These are phyloP conservation scores for Sardinella longiceps DNA, from an alignment of 2,797 vertebrate species.

Conservation along the genomic window DNA sequence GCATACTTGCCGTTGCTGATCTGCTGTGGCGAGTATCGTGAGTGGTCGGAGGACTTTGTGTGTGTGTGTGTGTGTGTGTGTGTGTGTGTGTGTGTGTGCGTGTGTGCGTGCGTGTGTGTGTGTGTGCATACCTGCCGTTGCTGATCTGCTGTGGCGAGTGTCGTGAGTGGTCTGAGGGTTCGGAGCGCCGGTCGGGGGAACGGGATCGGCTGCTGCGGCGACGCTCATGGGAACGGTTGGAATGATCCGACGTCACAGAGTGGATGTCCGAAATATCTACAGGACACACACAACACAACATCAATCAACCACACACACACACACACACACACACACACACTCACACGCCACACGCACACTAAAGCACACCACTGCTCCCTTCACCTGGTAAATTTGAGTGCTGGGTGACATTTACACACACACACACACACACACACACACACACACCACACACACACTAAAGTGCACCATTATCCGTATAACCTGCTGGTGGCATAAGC, in stretches of 20 bases:
- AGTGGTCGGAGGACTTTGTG: neutral
- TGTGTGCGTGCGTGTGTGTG: neutral
- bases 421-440: too few relatives aligned
- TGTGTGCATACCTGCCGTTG: slow-evolving; percentile 87
- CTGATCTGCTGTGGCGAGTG: slow-evolving; percentile 96
- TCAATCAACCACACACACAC: neutral
- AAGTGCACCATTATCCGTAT: too few relatives aligned
- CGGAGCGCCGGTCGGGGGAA: slow-evolving; percentile 94
- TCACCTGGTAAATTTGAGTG: too few relatives aligned
- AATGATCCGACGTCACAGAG: slow-evolving; percentile 97
- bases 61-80: neutral
- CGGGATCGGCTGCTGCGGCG: slow-evolving; percentile 90
- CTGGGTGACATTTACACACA: neutral
- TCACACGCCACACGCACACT: neutral
- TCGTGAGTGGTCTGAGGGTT: slow-evolving; percentile 95
- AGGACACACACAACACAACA: too few relatives aligned
- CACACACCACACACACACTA: too few relatives aligned
- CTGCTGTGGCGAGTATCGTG: too few relatives aligned
- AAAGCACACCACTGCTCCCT: too few relatives aligned
- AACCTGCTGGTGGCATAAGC: too few relatives aligned
- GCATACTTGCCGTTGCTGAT: too few relatives aligned
- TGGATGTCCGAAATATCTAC: slow-evolving; percentile 99
- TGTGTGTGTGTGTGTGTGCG: neutral
- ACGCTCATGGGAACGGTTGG: slow-evolving; percentile 93
- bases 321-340: neutral